Evolutionary conservation across 2,113 vertebrate genomes (phyloP).

Genomic region (Saimiri boliviensis): DNA sequence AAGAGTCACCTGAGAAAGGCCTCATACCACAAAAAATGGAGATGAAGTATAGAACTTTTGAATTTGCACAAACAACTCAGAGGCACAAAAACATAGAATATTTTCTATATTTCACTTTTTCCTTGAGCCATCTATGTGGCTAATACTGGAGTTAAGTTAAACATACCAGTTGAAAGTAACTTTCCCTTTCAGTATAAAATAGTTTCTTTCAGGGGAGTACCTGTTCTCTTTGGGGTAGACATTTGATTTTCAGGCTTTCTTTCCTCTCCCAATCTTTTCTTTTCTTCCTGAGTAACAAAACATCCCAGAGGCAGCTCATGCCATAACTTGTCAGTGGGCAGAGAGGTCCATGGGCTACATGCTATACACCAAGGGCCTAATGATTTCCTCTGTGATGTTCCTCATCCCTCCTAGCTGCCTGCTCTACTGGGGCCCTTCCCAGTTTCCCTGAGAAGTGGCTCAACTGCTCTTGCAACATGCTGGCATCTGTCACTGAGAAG

Average conservation of each 20-base stretch:
- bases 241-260: not conserved
- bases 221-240: not conserved
- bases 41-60: not conserved
- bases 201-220: not conserved
- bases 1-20: not conserved
- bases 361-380: not conserved
- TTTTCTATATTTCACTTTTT: not conserved
- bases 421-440: not conserved
- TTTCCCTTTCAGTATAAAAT: not conserved
- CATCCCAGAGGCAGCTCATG: not conserved
- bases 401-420: not conserved
- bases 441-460: not conserved
- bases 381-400: not conserved
- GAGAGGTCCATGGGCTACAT: not conserved
- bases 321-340: not conserved
- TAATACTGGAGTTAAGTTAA: not conserved
- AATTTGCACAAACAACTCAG: not conserved
- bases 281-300: not conserved
- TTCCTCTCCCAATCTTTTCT: not conserved
- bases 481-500: not conserved
- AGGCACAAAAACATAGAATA: not conserved
- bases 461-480: not conserved
- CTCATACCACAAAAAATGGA: not conserved
- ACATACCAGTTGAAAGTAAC: not conserved
- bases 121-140: not conserved